A percentile compares a stretch with the other conserved stretches of the same genome.
These are phyloP conservation scores for Spisula subtruncata DNA, from an alignment of 2,888 invertebrate genomes.

Conservation along the genomic window DNA sequence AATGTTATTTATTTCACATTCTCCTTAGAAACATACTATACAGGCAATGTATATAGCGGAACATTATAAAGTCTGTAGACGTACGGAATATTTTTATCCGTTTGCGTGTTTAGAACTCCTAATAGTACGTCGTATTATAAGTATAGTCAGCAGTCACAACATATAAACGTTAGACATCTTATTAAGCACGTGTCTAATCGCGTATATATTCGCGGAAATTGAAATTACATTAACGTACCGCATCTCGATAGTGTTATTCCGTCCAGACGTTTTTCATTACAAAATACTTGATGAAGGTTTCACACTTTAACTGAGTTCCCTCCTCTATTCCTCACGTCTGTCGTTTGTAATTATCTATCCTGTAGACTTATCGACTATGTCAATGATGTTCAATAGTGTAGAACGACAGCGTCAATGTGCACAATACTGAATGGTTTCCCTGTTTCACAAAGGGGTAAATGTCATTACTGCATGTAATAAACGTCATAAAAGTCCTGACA, in stretches of 20 bases:
- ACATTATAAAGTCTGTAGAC: slow-evolving; percentile 3
- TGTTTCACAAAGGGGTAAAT: too few relatives aligned
- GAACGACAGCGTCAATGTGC: neutral
- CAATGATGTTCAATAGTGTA: neutral
- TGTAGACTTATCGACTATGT: neutral
- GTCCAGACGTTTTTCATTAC: neutral
- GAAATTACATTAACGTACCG: slow-evolving; percentile 28
- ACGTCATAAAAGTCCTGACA: too few relatives aligned
- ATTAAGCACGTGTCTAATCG: slow-evolving; percentile 29
- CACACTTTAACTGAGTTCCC: neutral
- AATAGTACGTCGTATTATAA: neutral
- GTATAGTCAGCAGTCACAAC: neutral
- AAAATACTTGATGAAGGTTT: slow-evolving; percentile 1
- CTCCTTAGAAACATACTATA: neutral
- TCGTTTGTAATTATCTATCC: neutral
- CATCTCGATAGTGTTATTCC: slow-evolving; percentile 20
- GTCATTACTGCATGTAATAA: too few relatives aligned
- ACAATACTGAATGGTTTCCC: neutral
- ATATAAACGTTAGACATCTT: neutral
- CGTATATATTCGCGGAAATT: slow-evolving; percentile 21
- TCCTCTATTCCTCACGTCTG: neutral
- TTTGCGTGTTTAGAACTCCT: slow-evolving; percentile 10
- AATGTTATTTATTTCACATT: too few relatives aligned
- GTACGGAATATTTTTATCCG: neutral
- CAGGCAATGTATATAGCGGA: neutral